A percentile compares a stretch with the other conserved stretches of the same genome.
phyloP scores from a whole-genome alignment of 1,140 invertebrate species.

The Steinernema feltiae region DNA sequence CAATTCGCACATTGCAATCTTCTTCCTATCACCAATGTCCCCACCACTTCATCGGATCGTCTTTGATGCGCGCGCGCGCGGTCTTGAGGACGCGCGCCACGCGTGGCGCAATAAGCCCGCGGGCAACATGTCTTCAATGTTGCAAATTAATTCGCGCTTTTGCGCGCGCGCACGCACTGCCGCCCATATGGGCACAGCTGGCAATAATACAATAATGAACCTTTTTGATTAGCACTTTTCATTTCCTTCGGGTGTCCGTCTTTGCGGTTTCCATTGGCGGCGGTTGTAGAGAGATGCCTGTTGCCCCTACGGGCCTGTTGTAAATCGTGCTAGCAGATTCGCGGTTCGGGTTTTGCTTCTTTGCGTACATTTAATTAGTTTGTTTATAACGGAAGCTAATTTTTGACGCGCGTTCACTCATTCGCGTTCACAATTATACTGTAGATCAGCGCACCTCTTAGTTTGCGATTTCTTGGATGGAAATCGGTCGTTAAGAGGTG shows the following conservation, averaged over 20 bases:
- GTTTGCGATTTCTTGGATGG: too few relatives aligned
- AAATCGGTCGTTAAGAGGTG: too few relatives aligned
- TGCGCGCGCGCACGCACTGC: not conserved
- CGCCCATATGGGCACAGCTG: slow-evolving; percentile 1
- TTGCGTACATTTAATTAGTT: slow-evolving; percentile 5
- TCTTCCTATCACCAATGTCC: too few relatives aligned
- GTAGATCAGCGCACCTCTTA: too few relatives aligned
- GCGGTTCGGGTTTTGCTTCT: not conserved
- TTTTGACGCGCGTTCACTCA: not conserved
- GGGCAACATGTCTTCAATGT: too few relatives aligned
- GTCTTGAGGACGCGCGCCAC: not conserved
- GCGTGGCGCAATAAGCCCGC: too few relatives aligned
- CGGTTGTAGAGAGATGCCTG: not conserved
- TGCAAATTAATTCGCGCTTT: slow-evolving; percentile 14
- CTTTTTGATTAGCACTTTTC: slow-evolving; percentile 12
- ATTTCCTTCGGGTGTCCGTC: too few relatives aligned
- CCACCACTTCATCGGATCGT: slow-evolving; percentile 5
- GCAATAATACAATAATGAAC: slow-evolving; percentile 12
- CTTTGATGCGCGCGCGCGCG: not conserved
- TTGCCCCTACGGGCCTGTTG: not conserved
- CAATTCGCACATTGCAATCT: not conserved
- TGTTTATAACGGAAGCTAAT: not conserved
- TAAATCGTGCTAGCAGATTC: not conserved
- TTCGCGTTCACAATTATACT: too few relatives aligned
- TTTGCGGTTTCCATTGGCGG: not conserved